Percentiles rank a stretch among this genome's conserved stretches.
phyloP scores from a whole-genome alignment of 2,797 vertebrate species.

The Peromyscus aztecus region DNA sequence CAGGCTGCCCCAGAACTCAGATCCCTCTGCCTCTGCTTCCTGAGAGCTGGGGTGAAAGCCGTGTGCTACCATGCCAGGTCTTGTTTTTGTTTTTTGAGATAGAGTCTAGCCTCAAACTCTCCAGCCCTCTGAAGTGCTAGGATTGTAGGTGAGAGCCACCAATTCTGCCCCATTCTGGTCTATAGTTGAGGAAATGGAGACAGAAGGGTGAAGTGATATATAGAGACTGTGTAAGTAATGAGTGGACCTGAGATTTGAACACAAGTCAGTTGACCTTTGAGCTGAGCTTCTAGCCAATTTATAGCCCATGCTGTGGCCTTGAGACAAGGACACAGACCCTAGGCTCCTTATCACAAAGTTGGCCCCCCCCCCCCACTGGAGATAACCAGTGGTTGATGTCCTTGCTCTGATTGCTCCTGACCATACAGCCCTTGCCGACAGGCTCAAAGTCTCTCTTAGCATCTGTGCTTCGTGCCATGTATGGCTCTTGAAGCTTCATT shows the following conservation, averaged over 20 bases:
- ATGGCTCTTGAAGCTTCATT: neutral
- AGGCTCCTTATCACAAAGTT: neutral
- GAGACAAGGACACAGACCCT: neutral
- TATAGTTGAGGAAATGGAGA: neutral
- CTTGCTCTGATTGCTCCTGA: neutral
- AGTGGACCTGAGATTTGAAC: neutral
- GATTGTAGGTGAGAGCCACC: no score
- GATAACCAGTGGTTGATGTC: neutral
- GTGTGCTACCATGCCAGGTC: neutral
- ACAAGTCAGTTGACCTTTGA: neutral
- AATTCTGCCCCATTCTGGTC: neutral
- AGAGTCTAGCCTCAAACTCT: neutral
- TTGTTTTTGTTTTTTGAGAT: neutral
- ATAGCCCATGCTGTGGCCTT: neutral
- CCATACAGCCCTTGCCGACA: neutral
- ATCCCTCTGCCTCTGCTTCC: neutral
- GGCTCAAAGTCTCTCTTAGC: neutral
- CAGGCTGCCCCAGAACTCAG: neutral
- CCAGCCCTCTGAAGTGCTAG: neutral
- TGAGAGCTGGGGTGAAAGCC: neutral
- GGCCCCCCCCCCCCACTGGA: fast-evolving
- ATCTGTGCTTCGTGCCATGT: neutral
- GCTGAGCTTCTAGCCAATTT: neutral
- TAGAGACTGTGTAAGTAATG: neutral
- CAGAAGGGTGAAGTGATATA: neutral